phyloP scores from a whole-genome alignment of 2,113 vertebrate genomes.

The Stegostoma tigrinum region DNA sequence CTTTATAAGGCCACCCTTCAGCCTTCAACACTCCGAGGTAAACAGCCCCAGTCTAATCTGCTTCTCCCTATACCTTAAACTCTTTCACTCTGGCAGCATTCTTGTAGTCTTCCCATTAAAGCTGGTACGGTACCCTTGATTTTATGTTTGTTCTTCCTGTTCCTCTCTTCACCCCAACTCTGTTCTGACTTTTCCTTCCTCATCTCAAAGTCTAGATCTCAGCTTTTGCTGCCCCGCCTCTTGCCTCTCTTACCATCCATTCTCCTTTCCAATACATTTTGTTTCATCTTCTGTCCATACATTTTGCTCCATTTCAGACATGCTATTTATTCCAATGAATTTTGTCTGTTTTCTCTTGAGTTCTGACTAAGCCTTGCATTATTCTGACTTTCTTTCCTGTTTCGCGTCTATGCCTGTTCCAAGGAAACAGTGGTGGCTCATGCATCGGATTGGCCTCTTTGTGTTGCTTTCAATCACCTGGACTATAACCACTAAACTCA shows the following conservation, averaged over 20 bases:
- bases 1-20: too few species aligned
- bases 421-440: background rate
- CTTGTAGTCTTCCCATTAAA: background rate
- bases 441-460: background rate
- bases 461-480: background rate
- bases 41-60: too few species aligned
- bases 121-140: background rate
- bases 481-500: background rate
- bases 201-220: background rate
- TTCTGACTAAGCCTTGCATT: too few species aligned
- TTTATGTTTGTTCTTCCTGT: background rate
- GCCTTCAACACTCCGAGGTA: too few species aligned
- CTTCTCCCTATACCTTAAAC: too few species aligned
- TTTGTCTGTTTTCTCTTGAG: background rate
- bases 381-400: too few species aligned
- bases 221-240: background rate
- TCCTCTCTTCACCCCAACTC: background rate
- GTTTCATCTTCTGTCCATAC: background rate
- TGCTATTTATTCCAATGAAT: background rate
- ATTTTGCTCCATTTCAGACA: background rate
- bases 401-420: background rate
- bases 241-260: background rate
- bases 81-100: too few species aligned
- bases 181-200: background rate
- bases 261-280: background rate